Base-by-base conservation (phyloP, 2,888 invertebrate genomes). In the Elegia similella region DNA sequence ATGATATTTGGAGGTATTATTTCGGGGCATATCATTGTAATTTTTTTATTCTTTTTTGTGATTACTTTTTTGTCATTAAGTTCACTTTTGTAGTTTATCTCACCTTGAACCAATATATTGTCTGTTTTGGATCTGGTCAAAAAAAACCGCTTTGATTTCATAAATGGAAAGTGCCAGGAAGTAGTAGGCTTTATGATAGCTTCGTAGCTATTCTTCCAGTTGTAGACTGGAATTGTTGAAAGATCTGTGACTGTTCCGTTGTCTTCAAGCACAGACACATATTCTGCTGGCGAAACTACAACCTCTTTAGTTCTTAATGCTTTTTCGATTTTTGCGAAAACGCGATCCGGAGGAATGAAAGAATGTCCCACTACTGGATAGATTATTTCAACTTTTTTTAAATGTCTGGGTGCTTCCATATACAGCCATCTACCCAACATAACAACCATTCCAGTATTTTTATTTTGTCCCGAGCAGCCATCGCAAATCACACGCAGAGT, bases 391-490 rank as follows among this genome's bases (percentile, higher is more conserved):
- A 43, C 42, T 15, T 43, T 43, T 43, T 43, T 43, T 13, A 15
- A 13, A 5, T 43, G 13, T 13, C 42, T 43, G 5, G 13, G 42
- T 7, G 42, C 15, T 15, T 13, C 5, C 13, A 13, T 43, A 15
- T 43, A 43, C 13, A 43, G 42, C 42, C 42, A 43, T 43, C 8
- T 32, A 1, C 32, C 32, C 13, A 60, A 46, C 63, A 64, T 66
- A 15, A 44, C 52, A 7, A 67, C 42, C 62, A 65, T 58, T 6
- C 43, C 60, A 1, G 60, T 62, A 38, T 68, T 68, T 62, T 69
- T 69, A 34, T 68, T 69, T 38, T 69, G 69, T 5, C 61, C 62
- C 3, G 59, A 62, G 54, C 66, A 68, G 3, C 68, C 66, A 56
- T 68, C 67, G 46, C 55, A 61, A 10, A 67, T 55, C 17, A 69